Percentiles rank a stretch among this genome's conserved stretches.
Evolutionary conservation across 2,888 invertebrate genomes (phyloP).

Genomic region (Petrophora chlorosata): DNA sequence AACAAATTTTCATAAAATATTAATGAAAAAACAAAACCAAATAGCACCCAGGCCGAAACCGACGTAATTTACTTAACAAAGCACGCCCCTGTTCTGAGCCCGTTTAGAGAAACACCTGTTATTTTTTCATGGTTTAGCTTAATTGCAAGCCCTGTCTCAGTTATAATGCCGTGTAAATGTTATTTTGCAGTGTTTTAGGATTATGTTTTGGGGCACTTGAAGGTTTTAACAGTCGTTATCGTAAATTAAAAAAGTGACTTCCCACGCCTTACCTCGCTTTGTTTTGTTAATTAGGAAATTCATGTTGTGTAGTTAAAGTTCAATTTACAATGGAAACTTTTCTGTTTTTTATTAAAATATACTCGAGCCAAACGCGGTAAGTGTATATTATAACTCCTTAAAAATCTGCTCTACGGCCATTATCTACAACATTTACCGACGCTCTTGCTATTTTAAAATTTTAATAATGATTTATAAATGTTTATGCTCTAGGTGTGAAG

Average conservation of each 20-base stretch:
- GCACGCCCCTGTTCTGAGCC: conserved; percentile 2
- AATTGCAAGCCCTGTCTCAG: conserved; percentile 14
- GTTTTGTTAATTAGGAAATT: too few species aligned
- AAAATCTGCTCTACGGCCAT: too few species aligned
- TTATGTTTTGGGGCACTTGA: conserved; percentile 1
- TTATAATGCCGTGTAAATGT: conserved; percentile 10
- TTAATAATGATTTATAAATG: conserved; percentile 11
- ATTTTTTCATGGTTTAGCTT: conserved; percentile 9
- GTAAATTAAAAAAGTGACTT: neutral
- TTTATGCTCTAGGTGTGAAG: neutral
- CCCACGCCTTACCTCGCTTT: too few species aligned
- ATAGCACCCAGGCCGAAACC: conserved; percentile 8
- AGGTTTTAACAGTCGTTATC: conserved; percentile 1
- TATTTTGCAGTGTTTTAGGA: conserved; percentile 1
- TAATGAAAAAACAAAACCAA: conserved; percentile 3
- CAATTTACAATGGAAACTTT: too few species aligned
- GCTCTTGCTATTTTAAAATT: too few species aligned
- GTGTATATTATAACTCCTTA: too few species aligned
- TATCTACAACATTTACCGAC: too few species aligned
- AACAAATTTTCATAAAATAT: neutral
- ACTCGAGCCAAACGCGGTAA: too few species aligned
- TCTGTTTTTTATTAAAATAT: too few species aligned
- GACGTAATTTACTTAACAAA: conserved; percentile 18
- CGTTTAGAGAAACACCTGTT: conserved; percentile 15
- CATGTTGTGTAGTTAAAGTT: too few species aligned